Conservation (phyloP, 2,113 vertebrate species). For the Halichoerus grypus region DNA sequence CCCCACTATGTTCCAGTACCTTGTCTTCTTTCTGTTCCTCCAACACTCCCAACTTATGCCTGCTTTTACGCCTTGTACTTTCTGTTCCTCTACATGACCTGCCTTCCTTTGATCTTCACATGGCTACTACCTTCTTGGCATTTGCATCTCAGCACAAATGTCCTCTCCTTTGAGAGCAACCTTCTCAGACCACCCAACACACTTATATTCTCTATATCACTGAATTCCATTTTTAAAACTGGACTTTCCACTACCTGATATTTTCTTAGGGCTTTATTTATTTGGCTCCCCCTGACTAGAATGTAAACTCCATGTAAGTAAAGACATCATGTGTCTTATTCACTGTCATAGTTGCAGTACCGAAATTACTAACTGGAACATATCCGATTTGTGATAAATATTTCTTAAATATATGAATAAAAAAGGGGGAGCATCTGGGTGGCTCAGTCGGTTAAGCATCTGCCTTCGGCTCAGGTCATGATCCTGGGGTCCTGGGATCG, state of each 20-base stretch:
- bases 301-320: not conserved
- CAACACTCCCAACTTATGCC: not conserved
- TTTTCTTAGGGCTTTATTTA: not conserved
- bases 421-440: not conserved
- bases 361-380: not conserved
- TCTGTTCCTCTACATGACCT: not conserved
- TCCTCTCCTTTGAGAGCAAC: slow-evolving; percentile 22
- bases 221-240: not conserved
- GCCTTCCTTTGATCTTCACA: slow-evolving; percentile 42
- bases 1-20: not conserved
- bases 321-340: not conserved
- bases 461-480: not conserved
- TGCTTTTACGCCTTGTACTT: slow-evolving; percentile 5
- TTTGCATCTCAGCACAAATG: slow-evolving; percentile 28
- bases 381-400: not conserved
- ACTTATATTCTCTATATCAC: not conserved
- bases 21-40: not conserved
- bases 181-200: not conserved
- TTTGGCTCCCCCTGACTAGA: not conserved
- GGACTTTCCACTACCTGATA: not conserved
- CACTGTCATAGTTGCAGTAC: not conserved
- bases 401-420: slow-evolving; percentile 28
- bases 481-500: not conserved
- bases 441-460: not conserved
- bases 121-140: not conserved